Base-by-base conservation (phyloP, 2,888 invertebrate species). In the Scelioninae gen. 2 region DNA sequence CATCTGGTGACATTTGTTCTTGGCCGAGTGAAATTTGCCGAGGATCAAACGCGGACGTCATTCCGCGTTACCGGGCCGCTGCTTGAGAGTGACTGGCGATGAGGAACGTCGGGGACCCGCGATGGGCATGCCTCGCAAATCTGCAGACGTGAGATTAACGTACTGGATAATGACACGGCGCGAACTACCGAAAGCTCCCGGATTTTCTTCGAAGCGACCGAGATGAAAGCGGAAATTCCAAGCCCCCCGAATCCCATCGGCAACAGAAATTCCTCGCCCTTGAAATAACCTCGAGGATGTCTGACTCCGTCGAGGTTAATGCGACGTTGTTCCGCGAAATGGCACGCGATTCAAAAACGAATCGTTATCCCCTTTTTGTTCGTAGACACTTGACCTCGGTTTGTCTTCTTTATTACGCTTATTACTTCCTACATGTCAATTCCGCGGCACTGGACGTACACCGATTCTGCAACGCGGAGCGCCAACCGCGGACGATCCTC, bases 151-250 rank as follows among this genome's bases (percentile, higher is more conserved):
- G 61, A 78, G 78, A 79, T 80, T 78, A 81, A 81, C 78, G 77
- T 77, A 78, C 76, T 78, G 78, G 64, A 77, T 78, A 80, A 80
- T 78, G 76, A 76, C 58, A 46, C 43, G 48, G 63, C 65, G 64
- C 39, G 37, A 68, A 46, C 50, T 60, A 53, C 58, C 39, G 31
- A 31, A 41, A 63, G 50, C 41, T 31, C 6, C 31, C 18, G 48
- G 37, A 63, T 63, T 52, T 63, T 41, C 61, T 37, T 48, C 19
- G 16, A 48, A 60, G 48, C 39, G 37, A 4, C 15, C 22, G 6
- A 11, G 37, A 57, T 45, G 33, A 45, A 33, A 46, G 22, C 7
- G 16, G 16, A 67, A 37, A 35, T 48, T 50, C 45, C 25, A 9
- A 6, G 31, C 1, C n/a, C 33, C 39, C 45, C 25, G 41, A 45